Conservation (phyloP, 2,888 invertebrate genomes). For the Corythucha ciliata region DNA sequence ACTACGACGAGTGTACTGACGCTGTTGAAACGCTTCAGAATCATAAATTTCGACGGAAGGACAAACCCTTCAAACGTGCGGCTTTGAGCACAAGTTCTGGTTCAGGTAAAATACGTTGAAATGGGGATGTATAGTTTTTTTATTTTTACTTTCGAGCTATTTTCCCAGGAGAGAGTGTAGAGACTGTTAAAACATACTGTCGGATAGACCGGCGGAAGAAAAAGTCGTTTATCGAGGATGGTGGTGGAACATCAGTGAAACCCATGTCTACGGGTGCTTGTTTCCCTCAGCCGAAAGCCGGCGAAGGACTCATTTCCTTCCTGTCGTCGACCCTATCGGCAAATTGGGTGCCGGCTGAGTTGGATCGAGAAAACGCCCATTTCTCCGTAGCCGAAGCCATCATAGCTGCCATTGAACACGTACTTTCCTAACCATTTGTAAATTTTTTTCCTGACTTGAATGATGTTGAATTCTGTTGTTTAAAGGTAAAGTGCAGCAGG, state of each 20-base stretch:
- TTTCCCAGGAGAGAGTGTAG: conserved; percentile 14
- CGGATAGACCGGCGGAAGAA: conserved; percentile 40
- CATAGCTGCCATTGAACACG: conserved; percentile 69
- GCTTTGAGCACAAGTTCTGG: conserved; percentile 21
- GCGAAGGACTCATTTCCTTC: conserved; percentile 64
- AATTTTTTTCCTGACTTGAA: not conserved
- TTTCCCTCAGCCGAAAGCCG: conserved; percentile 53
- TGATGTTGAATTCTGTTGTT: conserved; percentile 7
- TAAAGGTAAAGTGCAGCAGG: conserved; percentile 51
- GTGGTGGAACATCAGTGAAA: conserved; percentile 46
- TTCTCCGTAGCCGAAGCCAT: conserved; percentile 75
- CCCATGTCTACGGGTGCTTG: conserved; percentile 50
- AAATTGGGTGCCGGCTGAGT: conserved; percentile 56
- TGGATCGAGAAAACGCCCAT: conserved; percentile 78
- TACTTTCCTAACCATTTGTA: conserved; percentile 26
- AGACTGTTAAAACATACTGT: conserved; percentile 7
- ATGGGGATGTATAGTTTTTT: not conserved
- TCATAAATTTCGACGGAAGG: too few relatives aligned
- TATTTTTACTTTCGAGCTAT: not conserved
- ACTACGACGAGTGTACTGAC: too few relatives aligned
- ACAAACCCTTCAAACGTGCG: conserved; percentile 7
- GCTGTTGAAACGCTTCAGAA: too few relatives aligned
- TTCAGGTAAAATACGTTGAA: not conserved
- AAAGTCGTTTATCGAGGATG: conserved; percentile 52
- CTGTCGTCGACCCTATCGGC: conserved; percentile 61